These are phyloP conservation scores for Manis javanica DNA, from an alignment of 2,797 vertebrate species.

Conservation along the genomic window DNA sequence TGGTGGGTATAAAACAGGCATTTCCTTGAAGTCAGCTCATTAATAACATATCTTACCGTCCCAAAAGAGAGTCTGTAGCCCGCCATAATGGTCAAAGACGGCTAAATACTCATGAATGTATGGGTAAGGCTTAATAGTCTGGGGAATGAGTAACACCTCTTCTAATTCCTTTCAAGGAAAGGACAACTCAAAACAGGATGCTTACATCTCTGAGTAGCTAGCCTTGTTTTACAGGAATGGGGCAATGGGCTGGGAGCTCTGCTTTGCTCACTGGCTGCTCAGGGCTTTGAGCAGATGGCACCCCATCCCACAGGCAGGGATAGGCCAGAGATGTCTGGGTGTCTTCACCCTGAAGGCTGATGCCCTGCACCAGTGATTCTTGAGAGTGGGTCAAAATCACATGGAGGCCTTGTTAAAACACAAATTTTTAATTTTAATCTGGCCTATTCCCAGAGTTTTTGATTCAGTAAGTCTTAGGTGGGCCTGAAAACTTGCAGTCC, in stretches of 20 bases:
- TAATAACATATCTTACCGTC: conserved; percentile 23
- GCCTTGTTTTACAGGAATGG: background rate
- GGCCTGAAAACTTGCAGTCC: background rate
- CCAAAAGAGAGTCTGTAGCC: background rate
- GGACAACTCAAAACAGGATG: background rate
- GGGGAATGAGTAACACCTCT: background rate
- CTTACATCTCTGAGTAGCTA: background rate
- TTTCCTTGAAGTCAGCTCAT: conserved; percentile 53
- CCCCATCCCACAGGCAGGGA: background rate
- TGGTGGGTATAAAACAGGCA: background rate
- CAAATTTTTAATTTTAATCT: background rate
- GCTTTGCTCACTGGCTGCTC: background rate
- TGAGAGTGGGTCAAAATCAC: background rate
- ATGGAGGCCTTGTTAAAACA: background rate
- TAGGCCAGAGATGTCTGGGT: background rate
- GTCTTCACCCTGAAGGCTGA: background rate
- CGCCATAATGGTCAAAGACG: background rate
- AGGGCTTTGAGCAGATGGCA: background rate
- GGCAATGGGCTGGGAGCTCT: background rate
- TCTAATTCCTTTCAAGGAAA: conserved; percentile 21
- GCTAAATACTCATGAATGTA: background rate
- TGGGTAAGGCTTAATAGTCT: background rate
- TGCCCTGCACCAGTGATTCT: background rate
- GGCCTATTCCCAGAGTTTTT: background rate
- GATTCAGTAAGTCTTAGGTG: background rate